A percentile compares a stretch with the other conserved stretches of the same genome.
phyloP scores from a whole-genome alignment of 2,113 vertebrate genomes.

The Hippocampus zosterae region DNA sequence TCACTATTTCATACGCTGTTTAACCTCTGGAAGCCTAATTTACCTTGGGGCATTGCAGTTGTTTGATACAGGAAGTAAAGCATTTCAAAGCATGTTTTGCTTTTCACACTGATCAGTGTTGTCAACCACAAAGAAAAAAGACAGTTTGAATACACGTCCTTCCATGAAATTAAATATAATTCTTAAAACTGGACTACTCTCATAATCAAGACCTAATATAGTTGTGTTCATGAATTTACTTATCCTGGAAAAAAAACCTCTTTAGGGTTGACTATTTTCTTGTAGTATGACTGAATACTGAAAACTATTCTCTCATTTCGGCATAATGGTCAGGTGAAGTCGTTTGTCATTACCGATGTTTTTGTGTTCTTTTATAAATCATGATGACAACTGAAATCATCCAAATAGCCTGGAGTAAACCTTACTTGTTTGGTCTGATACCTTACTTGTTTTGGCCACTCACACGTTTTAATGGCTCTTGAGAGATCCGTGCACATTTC shows the following conservation, averaged over 20 bases:
- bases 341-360: not conserved
- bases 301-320: no score
- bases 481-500: not conserved
- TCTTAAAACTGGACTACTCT: not conserved
- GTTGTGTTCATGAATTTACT: no score
- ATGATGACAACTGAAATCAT: not conserved
- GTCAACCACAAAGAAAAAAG: slow-evolving; percentile 4
- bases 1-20: slow-evolving; percentile 76
- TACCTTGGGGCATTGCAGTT: slow-evolving; percentile 36
- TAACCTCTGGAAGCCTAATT: slow-evolving; percentile 73
- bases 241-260: no score
- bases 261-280: no score
- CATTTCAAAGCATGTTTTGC: slow-evolving; percentile 20
- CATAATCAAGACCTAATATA: not conserved
- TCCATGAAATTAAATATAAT: not conserved
- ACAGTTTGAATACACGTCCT: not conserved
- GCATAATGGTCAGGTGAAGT: no score
- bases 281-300: no score
- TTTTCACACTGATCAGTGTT: not conserved
- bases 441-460: not conserved
- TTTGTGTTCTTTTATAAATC: not conserved
- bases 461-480: not conserved
- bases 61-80: slow-evolving; percentile 34
- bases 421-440: not conserved
- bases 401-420: not conserved